A percentile compares a stretch with the other conserved stretches of the same genome.
Evolutionary conservation across 1,140 invertebrate genomes (phyloP).

Genomic region (Trachymyrmex cornetzi): DNA sequence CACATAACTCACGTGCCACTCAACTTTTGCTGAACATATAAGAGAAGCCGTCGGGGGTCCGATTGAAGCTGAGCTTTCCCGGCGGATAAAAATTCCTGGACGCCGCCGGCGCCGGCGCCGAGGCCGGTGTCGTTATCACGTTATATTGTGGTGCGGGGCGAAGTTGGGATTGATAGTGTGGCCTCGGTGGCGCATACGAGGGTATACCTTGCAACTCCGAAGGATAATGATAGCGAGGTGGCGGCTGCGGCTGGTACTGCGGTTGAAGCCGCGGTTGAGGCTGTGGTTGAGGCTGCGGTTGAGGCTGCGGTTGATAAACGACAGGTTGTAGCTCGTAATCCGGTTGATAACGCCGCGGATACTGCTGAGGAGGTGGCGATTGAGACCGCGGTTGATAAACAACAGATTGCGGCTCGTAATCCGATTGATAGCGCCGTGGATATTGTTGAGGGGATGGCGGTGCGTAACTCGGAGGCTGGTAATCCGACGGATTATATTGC

Average conservation of each 20-base stretch:
- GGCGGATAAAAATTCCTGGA: constrained; percentile 92
- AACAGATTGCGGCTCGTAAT: constrained; percentile 65
- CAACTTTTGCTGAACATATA: constrained; percentile 92
- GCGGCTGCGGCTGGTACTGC: constrained; percentile 84
- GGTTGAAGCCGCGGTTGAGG: constrained; percentile 60
- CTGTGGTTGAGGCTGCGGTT: constrained; percentile 55
- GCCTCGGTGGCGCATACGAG: constrained; percentile 83
- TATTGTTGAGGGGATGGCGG: constrained; percentile 57
- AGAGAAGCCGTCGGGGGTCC: constrained; percentile 94
- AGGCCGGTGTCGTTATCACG: constrained; percentile 88
- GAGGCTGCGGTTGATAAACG: constrained; percentile 59
- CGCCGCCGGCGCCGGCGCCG: constrained; percentile 71
- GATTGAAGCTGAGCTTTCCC: constrained; percentile 93
- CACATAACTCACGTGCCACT: constrained; percentile 30
- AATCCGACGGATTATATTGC: constrained; percentile 89
- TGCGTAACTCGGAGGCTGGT: constrained; percentile 83
- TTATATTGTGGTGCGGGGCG: constrained; percentile 84
- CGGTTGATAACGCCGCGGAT: background rate
- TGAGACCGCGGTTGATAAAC: constrained; percentile 70
- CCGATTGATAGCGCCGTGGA: constrained; percentile 65
- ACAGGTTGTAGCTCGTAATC: constrained; percentile 73
- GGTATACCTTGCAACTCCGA: constrained; percentile 81
- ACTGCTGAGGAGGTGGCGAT: constrained; percentile 52
- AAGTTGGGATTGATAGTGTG: constrained; percentile 83
- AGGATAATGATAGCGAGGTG: constrained; percentile 84